phyloP scores from a whole-genome alignment of 2,888 invertebrate genomes.

The Dryobotodes eremita region DNA sequence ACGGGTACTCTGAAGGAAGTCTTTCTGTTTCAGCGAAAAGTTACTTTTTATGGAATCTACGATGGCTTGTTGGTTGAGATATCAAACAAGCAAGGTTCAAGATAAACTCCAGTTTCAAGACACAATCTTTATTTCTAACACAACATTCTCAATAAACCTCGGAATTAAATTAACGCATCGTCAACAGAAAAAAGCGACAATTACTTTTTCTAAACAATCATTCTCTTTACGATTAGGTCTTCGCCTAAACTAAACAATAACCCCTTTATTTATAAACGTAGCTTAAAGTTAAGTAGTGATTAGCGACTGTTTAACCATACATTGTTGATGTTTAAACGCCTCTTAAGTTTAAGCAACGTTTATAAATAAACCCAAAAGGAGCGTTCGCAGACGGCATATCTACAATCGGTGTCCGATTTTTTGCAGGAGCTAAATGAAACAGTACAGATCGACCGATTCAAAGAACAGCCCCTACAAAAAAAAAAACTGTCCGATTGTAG shows the following conservation, averaged over 20 bases:
- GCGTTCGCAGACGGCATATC: slow-evolving; percentile 2
- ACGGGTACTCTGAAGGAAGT: too few relatives aligned
- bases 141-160: slow-evolving; percentile 79
- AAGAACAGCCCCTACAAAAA: neutral
- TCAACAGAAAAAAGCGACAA: slow-evolving; percentile 75
- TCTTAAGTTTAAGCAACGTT: too few relatives aligned
- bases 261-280: too few relatives aligned
- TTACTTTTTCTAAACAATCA: slow-evolving; percentile 64
- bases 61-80: neutral
- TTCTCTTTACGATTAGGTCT: slow-evolving; percentile 52
- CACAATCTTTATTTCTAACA: slow-evolving; percentile 87
- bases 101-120: slow-evolving; percentile 70
- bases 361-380: neutral
- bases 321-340: too few relatives aligned
- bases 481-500: neutral
- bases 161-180: slow-evolving; percentile 74
- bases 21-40: neutral
- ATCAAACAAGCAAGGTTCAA: slow-evolving; percentile 15
- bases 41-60: neutral
- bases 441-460: neutral
- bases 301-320: too few relatives aligned
- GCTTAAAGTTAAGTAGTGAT: too few relatives aligned
- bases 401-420: neutral
- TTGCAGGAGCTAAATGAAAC: neutral
- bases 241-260: slow-evolving; percentile 59